Conservation (phyloP, 1,140 invertebrate species). For the Capitella teleta region DNA sequence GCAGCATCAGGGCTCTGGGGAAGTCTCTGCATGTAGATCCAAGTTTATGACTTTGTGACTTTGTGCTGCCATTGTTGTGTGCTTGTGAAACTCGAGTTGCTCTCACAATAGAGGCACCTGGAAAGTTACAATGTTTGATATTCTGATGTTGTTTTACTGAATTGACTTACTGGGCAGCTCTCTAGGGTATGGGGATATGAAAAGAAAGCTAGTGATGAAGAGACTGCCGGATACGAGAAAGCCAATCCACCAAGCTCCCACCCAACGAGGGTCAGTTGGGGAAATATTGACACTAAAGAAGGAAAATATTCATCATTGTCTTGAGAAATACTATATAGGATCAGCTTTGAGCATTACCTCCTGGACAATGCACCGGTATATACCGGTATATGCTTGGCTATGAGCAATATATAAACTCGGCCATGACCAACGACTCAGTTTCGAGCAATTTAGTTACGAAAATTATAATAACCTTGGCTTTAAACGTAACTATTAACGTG, state of each 20-base stretch:
- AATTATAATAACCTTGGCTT: too few relatives aligned
- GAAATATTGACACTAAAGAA: background rate
- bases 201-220: background rate
- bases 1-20: background rate
- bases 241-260: slow-evolving; percentile 6
- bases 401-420: too few relatives aligned
- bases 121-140: background rate
- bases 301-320: too few relatives aligned
- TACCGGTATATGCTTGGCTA: too few relatives aligned
- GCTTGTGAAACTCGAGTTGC: background rate
- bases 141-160: background rate
- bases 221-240: background rate
- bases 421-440: too few relatives aligned
- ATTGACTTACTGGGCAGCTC: background rate
- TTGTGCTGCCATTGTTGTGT: background rate
- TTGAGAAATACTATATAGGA: too few relatives aligned
- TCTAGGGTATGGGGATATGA: background rate
- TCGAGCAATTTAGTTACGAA: too few relatives aligned
- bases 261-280: slow-evolving; percentile 1
- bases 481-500: too few relatives aligned
- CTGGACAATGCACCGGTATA: too few relatives aligned
- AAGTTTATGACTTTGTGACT: background rate
- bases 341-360: too few relatives aligned
- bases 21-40: background rate
- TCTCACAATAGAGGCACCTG: background rate